Conservation (phyloP, 1,140 invertebrate species). For the Camponotus pennsylvanicus region DNA sequence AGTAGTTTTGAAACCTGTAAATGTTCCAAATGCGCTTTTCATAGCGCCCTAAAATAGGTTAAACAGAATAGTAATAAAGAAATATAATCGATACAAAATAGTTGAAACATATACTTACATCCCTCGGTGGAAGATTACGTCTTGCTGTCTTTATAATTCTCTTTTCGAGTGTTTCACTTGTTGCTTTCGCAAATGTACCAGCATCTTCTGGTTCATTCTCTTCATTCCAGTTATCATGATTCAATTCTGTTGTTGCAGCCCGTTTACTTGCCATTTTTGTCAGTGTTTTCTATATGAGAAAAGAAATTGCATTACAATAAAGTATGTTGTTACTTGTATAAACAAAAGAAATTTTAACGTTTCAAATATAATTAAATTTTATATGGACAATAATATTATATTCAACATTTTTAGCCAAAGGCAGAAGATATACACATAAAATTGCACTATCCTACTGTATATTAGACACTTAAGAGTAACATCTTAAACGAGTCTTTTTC, state of each 20-base stretch:
- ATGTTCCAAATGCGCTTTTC: constrained; percentile 89
- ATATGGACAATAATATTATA: neutral
- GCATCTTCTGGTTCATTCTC: constrained; percentile 93
- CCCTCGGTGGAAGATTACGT: constrained; percentile 85
- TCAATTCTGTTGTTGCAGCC: constrained; percentile 91
- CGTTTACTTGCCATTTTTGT: constrained; percentile 92
- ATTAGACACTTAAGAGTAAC: neutral
- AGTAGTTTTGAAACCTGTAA: constrained; percentile 88
- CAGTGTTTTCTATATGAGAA: neutral
- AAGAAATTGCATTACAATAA: neutral
- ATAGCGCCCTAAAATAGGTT: constrained; percentile 81
- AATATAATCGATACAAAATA: neutral
- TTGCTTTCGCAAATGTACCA: constrained; percentile 90
- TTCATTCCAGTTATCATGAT: constrained; percentile 96
- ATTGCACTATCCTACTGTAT: neutral
- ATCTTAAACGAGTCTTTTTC: neutral
- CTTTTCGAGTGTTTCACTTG: constrained; percentile 90
- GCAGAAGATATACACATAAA: neutral
- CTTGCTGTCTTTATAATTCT: constrained; percentile 93
- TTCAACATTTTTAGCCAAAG: neutral
- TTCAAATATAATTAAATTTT: neutral
- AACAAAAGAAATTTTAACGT: neutral
- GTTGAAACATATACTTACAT: constrained; percentile 59
- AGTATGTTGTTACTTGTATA: neutral
- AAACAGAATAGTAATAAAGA: neutral